Percentiles rank a stretch among this genome's conserved stretches.
Evolutionary conservation across 2,888 invertebrate genomes (phyloP).

Genomic region (Stenurella melanura): DNA sequence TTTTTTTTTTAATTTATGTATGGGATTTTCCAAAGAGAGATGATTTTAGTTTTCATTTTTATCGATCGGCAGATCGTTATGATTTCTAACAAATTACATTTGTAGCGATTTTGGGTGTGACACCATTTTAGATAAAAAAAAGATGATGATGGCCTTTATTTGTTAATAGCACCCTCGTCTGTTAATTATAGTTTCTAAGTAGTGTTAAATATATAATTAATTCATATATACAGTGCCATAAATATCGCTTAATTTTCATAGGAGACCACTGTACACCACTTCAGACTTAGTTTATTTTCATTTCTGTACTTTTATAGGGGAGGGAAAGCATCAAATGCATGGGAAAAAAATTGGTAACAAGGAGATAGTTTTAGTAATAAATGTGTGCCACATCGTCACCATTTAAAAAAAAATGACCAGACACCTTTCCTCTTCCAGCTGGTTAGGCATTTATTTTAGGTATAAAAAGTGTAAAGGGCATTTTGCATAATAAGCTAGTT

Average conservation of each 20-base stretch:
- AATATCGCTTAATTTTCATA: slow-evolving; percentile 24
- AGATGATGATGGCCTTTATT: slow-evolving; percentile 12
- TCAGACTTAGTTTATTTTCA: not conserved
- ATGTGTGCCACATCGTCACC: too few relatives aligned
- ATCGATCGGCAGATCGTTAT: not conserved
- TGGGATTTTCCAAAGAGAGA: not conserved
- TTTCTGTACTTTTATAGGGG: not conserved
- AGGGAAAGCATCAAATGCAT: not conserved
- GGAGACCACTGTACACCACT: not conserved
- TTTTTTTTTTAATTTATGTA: not conserved
- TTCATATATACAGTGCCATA: slow-evolving; percentile 32
- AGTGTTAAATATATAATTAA: slow-evolving; percentile 17
- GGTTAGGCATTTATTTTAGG: not conserved
- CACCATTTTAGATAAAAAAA: not conserved
- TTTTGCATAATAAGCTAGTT: too few relatives aligned
- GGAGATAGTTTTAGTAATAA: not conserved
- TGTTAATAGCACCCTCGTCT: slow-evolving; percentile 33
- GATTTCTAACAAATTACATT: slow-evolving; percentile 10
- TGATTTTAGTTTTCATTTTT: not conserved
- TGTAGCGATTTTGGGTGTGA: slow-evolving; percentile 16
- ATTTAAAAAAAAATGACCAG: too few relatives aligned
- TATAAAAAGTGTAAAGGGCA: not conserved
- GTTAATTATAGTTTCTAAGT: slow-evolving; percentile 30
- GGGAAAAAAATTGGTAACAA: not conserved
- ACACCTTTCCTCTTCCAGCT: not conserved